These are phyloP conservation scores for Melanophora roralis DNA, from an alignment of 2,888 invertebrate genomes.

Conservation along the genomic window DNA sequence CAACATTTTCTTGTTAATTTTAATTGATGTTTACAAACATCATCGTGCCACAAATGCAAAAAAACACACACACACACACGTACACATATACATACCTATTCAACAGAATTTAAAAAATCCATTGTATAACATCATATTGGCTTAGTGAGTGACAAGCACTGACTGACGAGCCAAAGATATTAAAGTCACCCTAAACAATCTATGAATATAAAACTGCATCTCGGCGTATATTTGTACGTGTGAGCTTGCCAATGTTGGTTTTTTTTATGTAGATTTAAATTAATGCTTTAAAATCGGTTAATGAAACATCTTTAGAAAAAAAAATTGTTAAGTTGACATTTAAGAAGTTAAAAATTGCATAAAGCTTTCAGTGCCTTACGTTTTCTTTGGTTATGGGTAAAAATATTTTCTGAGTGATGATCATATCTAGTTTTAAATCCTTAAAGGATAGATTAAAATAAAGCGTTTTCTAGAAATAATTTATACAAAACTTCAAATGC, in stretches of 20 bases:
- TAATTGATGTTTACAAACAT: slow-evolving; percentile 62
- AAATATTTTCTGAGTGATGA: neutral
- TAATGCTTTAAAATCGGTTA: slow-evolving; percentile 50
- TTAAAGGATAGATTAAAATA: no score
- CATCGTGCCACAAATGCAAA: slow-evolving; percentile 40
- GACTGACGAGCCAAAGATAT: slow-evolving; percentile 24
- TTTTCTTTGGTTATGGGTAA: neutral
- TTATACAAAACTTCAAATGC: no score
- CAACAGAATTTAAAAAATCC: neutral
- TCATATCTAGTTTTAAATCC: no score
- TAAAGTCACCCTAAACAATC: slow-evolving; percentile 30
- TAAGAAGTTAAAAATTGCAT: slow-evolving; percentile 39
- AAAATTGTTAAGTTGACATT: slow-evolving; percentile 26
- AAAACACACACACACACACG: slow-evolving; percentile 4
- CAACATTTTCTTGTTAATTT: slow-evolving; percentile 61
- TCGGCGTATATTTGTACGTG: neutral
- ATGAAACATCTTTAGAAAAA: slow-evolving; percentile 48
- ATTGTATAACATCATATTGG: neutral
- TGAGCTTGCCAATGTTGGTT: neutral
- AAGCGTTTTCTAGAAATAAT: no score
- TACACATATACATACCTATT: slow-evolving; percentile 5
- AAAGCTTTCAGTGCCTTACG: slow-evolving; percentile 1
- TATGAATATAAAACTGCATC: neutral
- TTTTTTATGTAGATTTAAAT: slow-evolving; percentile 22
- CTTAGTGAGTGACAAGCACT: slow-evolving; percentile 23